Base-by-base conservation (phyloP, 2,797 vertebrate species). In the Thaleichthys pacificus region DNA sequence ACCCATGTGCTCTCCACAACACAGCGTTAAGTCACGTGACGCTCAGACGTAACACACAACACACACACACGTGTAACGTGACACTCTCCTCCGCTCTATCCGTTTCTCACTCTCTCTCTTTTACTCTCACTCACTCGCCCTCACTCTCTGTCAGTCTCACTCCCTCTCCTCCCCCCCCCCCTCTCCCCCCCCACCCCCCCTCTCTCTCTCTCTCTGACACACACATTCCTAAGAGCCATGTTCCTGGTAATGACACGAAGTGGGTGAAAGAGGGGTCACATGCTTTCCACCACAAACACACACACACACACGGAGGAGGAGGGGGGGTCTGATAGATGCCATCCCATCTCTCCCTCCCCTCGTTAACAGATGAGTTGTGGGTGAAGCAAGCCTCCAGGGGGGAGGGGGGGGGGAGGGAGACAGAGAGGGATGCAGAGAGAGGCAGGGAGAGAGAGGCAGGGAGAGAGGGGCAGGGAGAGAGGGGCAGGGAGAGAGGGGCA, bases 321-420 rank as follows among this genome's bases (percentile, higher is more conserved):
- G 47, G 66, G 47, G 66, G 49, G 35, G 38, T 8, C 61, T 64
- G 61, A 12, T 35, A 11, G 68, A 79, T 80, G 74, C 15, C 24
- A 71, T n/a, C 32, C 24, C 32, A 1, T 26, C 26, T 62, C 28
- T 62, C 28, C 14, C 21, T 22, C 8, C 61, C 72, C 78, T 83
- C 82, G 80, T 86, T 87, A 90, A 90, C 83, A 85, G 22, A 83
- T 69, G 73, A 35, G 84, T 78, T 86, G 79, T 70, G 66, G 80
- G 84, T 75, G 57, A 81, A 63, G 78, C 57, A 32, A 72, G 61
- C 38, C 71, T 72, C 30, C 0, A 65, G 69, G 58, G 82, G 51
- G 77, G 74, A 72, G 81, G 35, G n/a, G 69, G 61, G 72, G 64
- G 64, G 19, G 32, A 49, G 70, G 35, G 4, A 68, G 30, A 32